Base-by-base conservation (phyloP, 2,797 vertebrate genomes). In the Lithobates pipiens region DNA sequence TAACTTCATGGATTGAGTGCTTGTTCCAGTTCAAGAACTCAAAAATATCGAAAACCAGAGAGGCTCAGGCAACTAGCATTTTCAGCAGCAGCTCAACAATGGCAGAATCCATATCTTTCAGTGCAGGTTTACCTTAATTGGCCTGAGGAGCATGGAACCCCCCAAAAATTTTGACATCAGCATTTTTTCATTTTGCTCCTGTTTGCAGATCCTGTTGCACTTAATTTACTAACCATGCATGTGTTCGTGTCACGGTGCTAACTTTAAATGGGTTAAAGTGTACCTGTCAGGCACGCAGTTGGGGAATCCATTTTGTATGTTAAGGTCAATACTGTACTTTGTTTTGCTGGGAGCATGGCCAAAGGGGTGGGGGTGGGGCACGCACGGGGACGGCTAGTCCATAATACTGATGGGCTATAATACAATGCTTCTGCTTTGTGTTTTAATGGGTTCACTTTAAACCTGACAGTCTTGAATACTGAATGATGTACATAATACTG, bases 171-270 rank as follows among this genome's bases (percentile, higher is more conserved):
- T 27, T 82, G 46, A 39, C 3, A 4, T 44, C 10, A n/a, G 4
- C 50, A 67, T 77, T 39, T 39, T 34, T 32, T 11, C 61, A 8
- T 69, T 5, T 15, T 80, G 23, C 27, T 25, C n/a, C 39, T 10
- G n/a, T 25, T 44, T 68, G 25, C 13, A 2, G 27, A 32, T 27
- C 29, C 13, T 42, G 54, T 13, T 70, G 42, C 83, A 85, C 88
- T 88, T 4, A 0, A 27, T 76, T 70, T 18, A 92, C 91, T 93
- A 92, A 93, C 77, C 88, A 72, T 89, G 92, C 91, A 92, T 91
- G 91, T 46, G 70, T 44, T 1, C 44, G 42, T 68, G 44, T 54
- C 27, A 27, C n/a, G 16, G 61, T 63, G 65, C 11, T 67, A 67
- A 67, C 65, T 25, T 13, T 67, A 10, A 23, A 61, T 9, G 16